Conservation (phyloP, 2,113 vertebrate genomes). For the Amia ocellicauda region DNA sequence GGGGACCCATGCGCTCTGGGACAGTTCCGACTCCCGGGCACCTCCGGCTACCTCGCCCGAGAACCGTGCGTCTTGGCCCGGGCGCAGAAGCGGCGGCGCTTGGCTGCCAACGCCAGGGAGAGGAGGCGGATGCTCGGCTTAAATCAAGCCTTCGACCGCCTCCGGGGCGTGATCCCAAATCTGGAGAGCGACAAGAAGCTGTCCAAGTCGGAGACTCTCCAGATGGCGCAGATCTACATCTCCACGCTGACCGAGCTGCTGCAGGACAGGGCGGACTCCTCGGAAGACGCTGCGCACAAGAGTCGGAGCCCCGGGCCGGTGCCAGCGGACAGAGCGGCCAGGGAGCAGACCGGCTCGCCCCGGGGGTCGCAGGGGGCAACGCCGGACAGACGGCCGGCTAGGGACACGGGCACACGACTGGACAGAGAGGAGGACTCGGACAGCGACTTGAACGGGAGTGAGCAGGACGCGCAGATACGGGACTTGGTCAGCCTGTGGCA, state of each 20-base stretch:
- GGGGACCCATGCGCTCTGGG: conserved; percentile 51
- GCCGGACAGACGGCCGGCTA: neutral
- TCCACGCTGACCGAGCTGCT: conserved; percentile 64
- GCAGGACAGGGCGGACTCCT: conserved; percentile 28
- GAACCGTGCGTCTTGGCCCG: conserved; percentile 31
- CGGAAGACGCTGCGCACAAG: neutral
- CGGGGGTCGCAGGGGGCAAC: neutral
- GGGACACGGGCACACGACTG: neutral
- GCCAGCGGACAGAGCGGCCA: neutral
- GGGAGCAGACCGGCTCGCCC: neutral
- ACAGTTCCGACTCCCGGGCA: conserved; percentile 48
- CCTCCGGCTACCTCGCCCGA: conserved; percentile 41
- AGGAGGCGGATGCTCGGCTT: conserved; percentile 72
- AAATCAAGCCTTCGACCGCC: conserved; percentile 74
- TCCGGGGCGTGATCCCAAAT: conserved; percentile 73
- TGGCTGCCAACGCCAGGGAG: conserved; percentile 76
- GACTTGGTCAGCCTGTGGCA: conserved; percentile 35
- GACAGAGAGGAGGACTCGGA: neutral
- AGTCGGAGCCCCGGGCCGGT: neutral
- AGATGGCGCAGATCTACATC: conserved; percentile 80
- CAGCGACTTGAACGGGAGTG: conserved; percentile 8
- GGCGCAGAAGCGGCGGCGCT: conserved; percentile 58
- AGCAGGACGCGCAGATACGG: conserved; percentile 18
- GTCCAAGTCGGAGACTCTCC: conserved; percentile 76
- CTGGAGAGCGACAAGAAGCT: conserved; percentile 67